Conservation (phyloP, 2,888 invertebrate genomes). For the Globia sparganii region DNA sequence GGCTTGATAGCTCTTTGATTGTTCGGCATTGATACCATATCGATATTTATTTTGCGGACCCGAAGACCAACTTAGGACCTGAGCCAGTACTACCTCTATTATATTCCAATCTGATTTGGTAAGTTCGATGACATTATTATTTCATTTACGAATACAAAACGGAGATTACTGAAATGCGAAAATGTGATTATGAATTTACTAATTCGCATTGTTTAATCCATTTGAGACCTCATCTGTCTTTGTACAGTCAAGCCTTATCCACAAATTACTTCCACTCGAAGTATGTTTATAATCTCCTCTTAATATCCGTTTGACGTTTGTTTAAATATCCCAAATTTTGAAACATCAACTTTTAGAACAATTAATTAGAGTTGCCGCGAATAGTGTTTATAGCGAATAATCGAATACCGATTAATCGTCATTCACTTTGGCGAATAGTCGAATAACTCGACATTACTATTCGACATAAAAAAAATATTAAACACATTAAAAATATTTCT, state of each 20-base stretch:
- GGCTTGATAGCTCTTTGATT: conserved; percentile 59
- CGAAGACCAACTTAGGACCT: conserved; percentile 31
- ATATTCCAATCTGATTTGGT: conserved; percentile 27
- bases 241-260: conserved; percentile 37
- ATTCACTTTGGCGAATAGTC: too few relatives aligned
- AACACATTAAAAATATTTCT: too few relatives aligned
- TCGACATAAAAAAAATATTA: too few relatives aligned
- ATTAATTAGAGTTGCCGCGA: too few relatives aligned
- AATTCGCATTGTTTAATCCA: conserved; percentile 35
- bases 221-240: conserved; percentile 32
- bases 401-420: too few relatives aligned
- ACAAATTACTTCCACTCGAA: conserved; percentile 52
- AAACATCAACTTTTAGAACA: conserved; percentile 44
- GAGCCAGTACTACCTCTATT: conserved; percentile 15
- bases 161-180: not conserved
- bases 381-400: too few relatives aligned
- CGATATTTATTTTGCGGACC: conserved; percentile 47
- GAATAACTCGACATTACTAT: too few relatives aligned
- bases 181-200: conserved; percentile 10
- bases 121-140: conserved; percentile 45
- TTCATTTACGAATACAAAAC: conserved; percentile 13
- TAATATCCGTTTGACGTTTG: conserved; percentile 48
- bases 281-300: conserved; percentile 47
- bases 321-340: conserved; percentile 50
- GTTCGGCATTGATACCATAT: conserved; percentile 54